Base-by-base conservation (phyloP, 2,888 invertebrate species). In the Sesia bembeciformis region DNA sequence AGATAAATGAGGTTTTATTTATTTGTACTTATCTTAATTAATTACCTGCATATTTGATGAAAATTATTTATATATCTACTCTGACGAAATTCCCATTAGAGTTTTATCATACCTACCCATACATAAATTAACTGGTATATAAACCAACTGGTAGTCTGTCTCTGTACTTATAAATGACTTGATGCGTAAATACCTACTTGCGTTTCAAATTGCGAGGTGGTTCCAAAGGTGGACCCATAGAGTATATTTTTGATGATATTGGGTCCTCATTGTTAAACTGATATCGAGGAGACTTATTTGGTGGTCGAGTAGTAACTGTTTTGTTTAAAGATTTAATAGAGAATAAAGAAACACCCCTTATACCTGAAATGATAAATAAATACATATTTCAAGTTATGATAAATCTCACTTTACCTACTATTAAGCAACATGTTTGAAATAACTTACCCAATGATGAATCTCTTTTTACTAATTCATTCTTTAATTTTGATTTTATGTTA, bases 211-310 rank as follows among this genome's bases (percentile, higher is more conserved):
- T 76, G 40, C 68, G 70, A 1, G 79, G 78, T 5, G 74, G 78
- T 23, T 68, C 78, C 0, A 70, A 58, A 3, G 88, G 88, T 39
- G 88, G 88, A 4, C 88, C 87, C 88, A 89, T 89, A 23, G 75
- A 60, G 7, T 65, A 67, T 50, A 62, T 74, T 59, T 71, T 76
- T 2, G 67, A 57, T 51, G 61, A 58, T 3, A 56, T 51, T 3
- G 60, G 54, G 38, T 72, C 72, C 58, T 74, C 65, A 52, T 68
- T 69, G 52, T 64, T 66, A 55, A 88, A 88, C 46, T 80, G 72
- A 67, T 89, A 89, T 40, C 83, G 72, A 40, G 88, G 83, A 39
- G 63, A 63, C 62, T 74, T 80, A 51, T 69, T 39, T 52, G 40
- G 4, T 3, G 50, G 38, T 38, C 39, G 50, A 50, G 39, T 50